These are phyloP conservation scores for Brachyhypopomus gauderio DNA, from an alignment of 2,113 vertebrate genomes.

Conservation along the genomic window DNA sequence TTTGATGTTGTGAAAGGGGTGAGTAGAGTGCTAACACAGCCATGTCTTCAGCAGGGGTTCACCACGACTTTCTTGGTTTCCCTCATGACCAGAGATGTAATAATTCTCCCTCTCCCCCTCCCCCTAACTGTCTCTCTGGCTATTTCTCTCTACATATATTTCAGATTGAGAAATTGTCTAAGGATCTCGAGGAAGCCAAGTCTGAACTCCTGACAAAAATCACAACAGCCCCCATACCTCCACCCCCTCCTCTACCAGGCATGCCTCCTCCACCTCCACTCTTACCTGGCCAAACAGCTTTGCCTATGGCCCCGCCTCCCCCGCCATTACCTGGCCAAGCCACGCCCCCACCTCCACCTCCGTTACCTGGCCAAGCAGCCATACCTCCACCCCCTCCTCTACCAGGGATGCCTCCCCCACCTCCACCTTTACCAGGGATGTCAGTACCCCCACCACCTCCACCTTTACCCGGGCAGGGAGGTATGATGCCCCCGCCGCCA, in stretches of 20 bases:
- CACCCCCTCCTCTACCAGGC: slow-evolving; percentile 18
- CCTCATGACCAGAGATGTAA: not conserved
- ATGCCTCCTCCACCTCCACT: too few species aligned
- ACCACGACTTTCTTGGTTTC: not conserved
- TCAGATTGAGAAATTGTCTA: slow-evolving; percentile 79
- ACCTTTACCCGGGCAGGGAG: slow-evolving; percentile 53
- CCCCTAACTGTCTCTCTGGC: slow-evolving; percentile 57
- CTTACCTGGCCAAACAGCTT: too few species aligned
- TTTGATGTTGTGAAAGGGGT: not conserved
- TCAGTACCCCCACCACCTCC: slow-evolving; percentile 52
- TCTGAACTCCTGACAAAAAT: slow-evolving; percentile 75
- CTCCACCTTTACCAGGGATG: slow-evolving; percentile 52
- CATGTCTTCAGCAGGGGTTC: not conserved
- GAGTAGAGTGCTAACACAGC: not conserved
- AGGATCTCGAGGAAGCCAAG: slow-evolving; percentile 81
- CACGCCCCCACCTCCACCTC: slow-evolving; percentile 45
- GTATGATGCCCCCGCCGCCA: slow-evolving; percentile 59
- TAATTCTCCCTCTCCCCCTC: slow-evolving; percentile 57
- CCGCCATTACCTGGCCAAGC: slow-evolving; percentile 22
- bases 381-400: slow-evolving; percentile 59
- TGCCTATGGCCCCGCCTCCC: fast-evolving
- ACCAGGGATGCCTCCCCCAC: slow-evolving; percentile 41
- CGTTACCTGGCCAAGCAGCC: not conserved
- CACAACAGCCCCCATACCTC: slow-evolving; percentile 66
- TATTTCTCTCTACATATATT: slow-evolving; percentile 30